Evolutionary conservation across 2,113 vertebrate genomes (phyloP), one percentile per base, ranked within the genome.

Genomic region (Puntigrus tetrazona): DNA sequence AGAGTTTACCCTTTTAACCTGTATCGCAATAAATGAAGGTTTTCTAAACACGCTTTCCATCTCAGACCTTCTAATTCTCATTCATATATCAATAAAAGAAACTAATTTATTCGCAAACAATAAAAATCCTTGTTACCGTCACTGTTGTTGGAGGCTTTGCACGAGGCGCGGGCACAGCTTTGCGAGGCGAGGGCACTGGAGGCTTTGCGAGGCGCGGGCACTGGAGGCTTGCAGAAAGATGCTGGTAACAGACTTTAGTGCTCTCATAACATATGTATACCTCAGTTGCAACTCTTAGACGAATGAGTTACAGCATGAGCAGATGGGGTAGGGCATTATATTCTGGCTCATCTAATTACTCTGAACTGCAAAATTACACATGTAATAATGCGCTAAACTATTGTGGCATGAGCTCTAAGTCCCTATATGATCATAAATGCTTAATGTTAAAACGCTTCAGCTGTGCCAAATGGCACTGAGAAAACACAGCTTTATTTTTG

Each of bases 371-470:
- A 78, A 78, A 61, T 78, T 43, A 61, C 34, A 61, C 76, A 78
- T 61, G 76, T 61, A 78, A 78, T 61, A 78, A 78, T 78, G 55
- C 22, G 7, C 55, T 61, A 61, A 78, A 78, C 52, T 22, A 78
- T 78, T 78, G 55, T 78, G 76, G 34, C 34, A 78, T 25, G 36
- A 61, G 47, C 47, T 34, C 45, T 3, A 52, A 78, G 76, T 61
- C 76, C 22, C 34, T 43, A 61, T 29, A 20, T 43, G 13, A 78
- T 78, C 36, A 61, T 61, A 27, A 78, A 61, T 61, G 55, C 76
- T 41, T 41, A 38, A 36, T 57, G 50, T 36, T 77, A 59, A 78
- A 61, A 61, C 3, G 22, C 52, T 9, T 59, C n/a, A 78, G 36
- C 22, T 41, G 22, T 41, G 34, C 76, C 52, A 61, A 78, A 78